Conservation (phyloP, 2,888 invertebrate species). For the Cheiracanthium punctorium region DNA sequence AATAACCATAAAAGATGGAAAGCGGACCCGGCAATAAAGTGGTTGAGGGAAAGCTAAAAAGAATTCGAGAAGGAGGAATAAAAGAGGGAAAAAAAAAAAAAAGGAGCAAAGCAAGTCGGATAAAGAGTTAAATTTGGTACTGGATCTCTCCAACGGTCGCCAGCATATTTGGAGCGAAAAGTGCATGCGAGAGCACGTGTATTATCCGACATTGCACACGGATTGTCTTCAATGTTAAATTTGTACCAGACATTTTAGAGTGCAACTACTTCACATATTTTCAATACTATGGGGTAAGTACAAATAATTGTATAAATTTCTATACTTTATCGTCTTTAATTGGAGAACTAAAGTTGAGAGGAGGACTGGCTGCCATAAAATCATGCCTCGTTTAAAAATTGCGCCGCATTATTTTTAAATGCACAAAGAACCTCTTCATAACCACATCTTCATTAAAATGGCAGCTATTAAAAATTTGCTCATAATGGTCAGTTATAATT, state of each 20-base stretch:
- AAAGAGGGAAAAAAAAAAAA: slow-evolving; percentile 9
- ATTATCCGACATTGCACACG: background rate
- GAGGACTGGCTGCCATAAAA: too few relatives aligned
- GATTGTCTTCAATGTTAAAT: background rate
- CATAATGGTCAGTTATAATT: too few relatives aligned
- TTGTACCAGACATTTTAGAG: background rate
- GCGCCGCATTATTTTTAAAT: too few relatives aligned
- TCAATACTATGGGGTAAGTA: too few relatives aligned
- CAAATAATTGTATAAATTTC: too few relatives aligned
- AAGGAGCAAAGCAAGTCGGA: slow-evolving; percentile 6
- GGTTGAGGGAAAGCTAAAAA: slow-evolving; percentile 4
- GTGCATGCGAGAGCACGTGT: background rate
- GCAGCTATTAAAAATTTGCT: too few relatives aligned
- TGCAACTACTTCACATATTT: too few relatives aligned
- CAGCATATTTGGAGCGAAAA: slow-evolving; percentile 1
- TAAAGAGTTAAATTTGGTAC: slow-evolving; percentile 54
- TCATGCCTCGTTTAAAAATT: too few relatives aligned
- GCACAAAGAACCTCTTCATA: too few relatives aligned
- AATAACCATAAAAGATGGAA: slow-evolving; percentile 23
- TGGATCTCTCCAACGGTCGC: slow-evolving; percentile 51
- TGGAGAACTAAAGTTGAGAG: too few relatives aligned
- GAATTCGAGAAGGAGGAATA: background rate
- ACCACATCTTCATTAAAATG: too few relatives aligned
- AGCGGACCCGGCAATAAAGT: background rate
- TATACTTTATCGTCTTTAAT: too few relatives aligned